phyloP scores from a whole-genome alignment of 2,888 invertebrate genomes.

The Tillus elongatus region DNA sequence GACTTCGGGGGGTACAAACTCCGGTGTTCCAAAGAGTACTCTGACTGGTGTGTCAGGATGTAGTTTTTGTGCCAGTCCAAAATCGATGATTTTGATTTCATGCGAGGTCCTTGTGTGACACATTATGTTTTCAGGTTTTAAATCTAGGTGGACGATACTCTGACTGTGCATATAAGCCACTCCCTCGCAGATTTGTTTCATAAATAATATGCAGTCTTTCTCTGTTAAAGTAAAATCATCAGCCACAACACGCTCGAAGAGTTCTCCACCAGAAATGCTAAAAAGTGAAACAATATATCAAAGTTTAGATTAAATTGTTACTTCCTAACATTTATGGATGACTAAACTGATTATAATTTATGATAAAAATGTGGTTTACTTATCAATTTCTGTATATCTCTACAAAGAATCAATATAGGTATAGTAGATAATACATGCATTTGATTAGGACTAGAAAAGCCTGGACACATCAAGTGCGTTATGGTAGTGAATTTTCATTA shows the following conservation, averaged over 20 bases:
- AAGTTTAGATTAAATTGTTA: too few species aligned
- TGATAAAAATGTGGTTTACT: too few species aligned
- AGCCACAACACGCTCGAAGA: slow-evolving; percentile 87
- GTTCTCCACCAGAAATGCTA: slow-evolving; percentile 86
- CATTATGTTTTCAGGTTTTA: slow-evolving; percentile 95
- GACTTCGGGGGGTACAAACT: slow-evolving; percentile 89
- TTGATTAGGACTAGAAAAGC: too few species aligned
- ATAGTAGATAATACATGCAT: too few species aligned
- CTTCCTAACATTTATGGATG: too few species aligned
- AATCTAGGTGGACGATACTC: slow-evolving; percentile 78
- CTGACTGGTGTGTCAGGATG: slow-evolving; percentile 57
- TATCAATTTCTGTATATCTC: too few species aligned
- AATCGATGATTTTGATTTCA: slow-evolving; percentile 88
- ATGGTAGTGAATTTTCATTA: too few species aligned
- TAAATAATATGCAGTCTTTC: slow-evolving; percentile 73
- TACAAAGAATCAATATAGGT: too few species aligned
- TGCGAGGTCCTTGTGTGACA: slow-evolving; percentile 77
- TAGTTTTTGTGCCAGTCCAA: slow-evolving; percentile 75
- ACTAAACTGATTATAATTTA: too few species aligned
- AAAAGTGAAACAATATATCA: too few species aligned
- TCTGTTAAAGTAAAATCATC: slow-evolving; percentile 90
- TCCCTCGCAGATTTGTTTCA: slow-evolving; percentile 86
- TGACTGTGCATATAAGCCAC: slow-evolving; percentile 81
- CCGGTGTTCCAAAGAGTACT: slow-evolving; percentile 81
- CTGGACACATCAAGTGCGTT: too few species aligned